Percentiles rank a stretch among this genome's conserved stretches.
Evolutionary conservation across 2,888 invertebrate species (phyloP).

Genomic region (Tetheella fluctuosa): DNA sequence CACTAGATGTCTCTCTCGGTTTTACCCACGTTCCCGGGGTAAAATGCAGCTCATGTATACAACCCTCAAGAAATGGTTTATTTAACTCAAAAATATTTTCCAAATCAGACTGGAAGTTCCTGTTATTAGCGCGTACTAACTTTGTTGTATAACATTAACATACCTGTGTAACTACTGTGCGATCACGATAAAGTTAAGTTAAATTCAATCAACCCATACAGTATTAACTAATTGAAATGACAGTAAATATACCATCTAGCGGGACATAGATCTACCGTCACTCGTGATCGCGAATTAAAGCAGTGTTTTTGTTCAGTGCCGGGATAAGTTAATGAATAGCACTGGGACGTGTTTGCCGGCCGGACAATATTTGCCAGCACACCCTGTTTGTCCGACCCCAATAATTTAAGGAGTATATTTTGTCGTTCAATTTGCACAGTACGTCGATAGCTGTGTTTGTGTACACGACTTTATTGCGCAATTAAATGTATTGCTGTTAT

Average conservation of each 20-base stretch:
- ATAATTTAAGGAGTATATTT: slow-evolving; percentile 69
- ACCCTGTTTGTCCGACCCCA: slow-evolving; percentile 57
- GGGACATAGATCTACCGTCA: background rate
- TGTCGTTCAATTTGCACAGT: slow-evolving; percentile 56
- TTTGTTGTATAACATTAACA: too few species aligned
- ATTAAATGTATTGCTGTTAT: slow-evolving; percentile 51
- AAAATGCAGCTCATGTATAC: too few species aligned
- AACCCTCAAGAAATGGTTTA: too few species aligned
- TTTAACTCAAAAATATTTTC: too few species aligned
- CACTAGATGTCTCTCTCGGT: too few species aligned
- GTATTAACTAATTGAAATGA: background rate
- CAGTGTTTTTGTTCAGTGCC: slow-evolving; percentile 21
- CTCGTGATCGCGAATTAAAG: slow-evolving; percentile 8
- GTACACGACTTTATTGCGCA: slow-evolving; percentile 46
- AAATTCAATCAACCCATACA: too few species aligned
- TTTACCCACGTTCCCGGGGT: too few species aligned
- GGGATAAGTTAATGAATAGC: slow-evolving; percentile 63
- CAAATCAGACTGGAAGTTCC: too few species aligned
- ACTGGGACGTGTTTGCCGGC: slow-evolving; percentile 48
- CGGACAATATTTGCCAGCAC: slow-evolving; percentile 51
- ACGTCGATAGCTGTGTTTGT: slow-evolving; percentile 46
- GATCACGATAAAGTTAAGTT: too few species aligned
- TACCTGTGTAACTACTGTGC: too few species aligned
- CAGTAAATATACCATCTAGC: background rate
- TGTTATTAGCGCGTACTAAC: too few species aligned